A percentile compares a stretch with the other conserved stretches of the same genome.
phyloP scores from a whole-genome alignment of 2,888 invertebrate species.

The Ophraella communa region DNA sequence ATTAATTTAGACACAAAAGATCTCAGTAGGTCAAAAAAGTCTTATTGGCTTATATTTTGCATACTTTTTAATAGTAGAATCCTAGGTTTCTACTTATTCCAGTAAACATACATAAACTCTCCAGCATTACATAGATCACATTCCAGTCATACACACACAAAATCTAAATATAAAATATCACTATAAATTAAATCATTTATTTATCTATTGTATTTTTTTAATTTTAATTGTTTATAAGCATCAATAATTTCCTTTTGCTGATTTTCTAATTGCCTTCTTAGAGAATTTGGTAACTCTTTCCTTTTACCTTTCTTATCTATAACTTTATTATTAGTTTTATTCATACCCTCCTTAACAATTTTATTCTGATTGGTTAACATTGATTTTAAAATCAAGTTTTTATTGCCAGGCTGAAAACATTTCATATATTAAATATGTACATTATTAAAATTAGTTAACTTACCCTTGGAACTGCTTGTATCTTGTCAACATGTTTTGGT shows the following conservation, averaged over 20 bases:
- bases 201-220: slow-evolving; percentile 43
- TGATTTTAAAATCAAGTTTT: slow-evolving; percentile 67
- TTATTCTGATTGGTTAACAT: slow-evolving; percentile 51
- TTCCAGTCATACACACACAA: too few relatives aligned
- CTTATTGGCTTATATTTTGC: too few relatives aligned
- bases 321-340: slow-evolving; percentile 39
- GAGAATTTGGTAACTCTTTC: slow-evolving; percentile 66
- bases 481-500: slow-evolving; percentile 62
- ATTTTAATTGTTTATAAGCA: slow-evolving; percentile 67
- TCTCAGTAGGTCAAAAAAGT: too few relatives aligned
- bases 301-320: slow-evolving; percentile 66
- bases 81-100: too few relatives aligned
- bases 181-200: too few relatives aligned
- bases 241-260: slow-evolving; percentile 66
- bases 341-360: slow-evolving; percentile 33
- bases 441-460: background rate
- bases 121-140: too few relatives aligned
- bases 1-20: too few relatives aligned
- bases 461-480: slow-evolving; percentile 44
- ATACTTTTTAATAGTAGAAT: too few relatives aligned
- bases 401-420: slow-evolving; percentile 68
- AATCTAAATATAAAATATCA: too few relatives aligned
- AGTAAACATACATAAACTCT: too few relatives aligned
- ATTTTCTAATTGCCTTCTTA: slow-evolving; percentile 66
- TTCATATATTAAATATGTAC: background rate